A percentile compares a stretch with the other conserved stretches of the same genome.
Conservation (phyloP, 2,888 invertebrate genomes). For the Pristionchus fissidentatus region DNA sequence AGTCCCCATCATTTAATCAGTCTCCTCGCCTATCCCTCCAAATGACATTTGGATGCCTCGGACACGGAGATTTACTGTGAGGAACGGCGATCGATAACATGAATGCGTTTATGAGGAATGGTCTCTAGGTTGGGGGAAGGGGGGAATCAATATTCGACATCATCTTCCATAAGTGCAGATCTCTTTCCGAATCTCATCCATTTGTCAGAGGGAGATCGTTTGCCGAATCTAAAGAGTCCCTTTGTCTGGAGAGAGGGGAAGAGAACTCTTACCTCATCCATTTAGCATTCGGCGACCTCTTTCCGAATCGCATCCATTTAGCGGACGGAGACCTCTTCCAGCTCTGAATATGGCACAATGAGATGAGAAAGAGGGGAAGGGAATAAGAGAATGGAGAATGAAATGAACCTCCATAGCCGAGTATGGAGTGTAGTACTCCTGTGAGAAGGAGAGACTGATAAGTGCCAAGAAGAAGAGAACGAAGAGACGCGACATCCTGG, state of each 20-base stretch:
- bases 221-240: slow-evolving; percentile 62
- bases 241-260: no score
- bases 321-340: slow-evolving; percentile 69
- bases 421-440: neutral
- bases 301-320: no score
- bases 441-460: neutral
- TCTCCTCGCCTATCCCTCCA: no score
- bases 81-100: no score
- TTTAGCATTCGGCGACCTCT: slow-evolving; percentile 70
- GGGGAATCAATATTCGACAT: slow-evolving; percentile 11
- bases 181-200: slow-evolving; percentile 72
- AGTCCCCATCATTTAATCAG: no score
- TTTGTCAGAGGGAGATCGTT: slow-evolving; percentile 68
- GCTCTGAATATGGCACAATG: no score
- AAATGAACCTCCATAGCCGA: no score
- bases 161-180: slow-evolving; percentile 38
- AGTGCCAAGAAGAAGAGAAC: neutral
- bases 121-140: neutral
- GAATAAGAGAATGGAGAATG: no score
- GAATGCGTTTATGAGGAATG: neutral
- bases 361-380: no score
- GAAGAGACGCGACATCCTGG: neutral
- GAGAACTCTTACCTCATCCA: slow-evolving; percentile 72
- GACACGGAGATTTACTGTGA: no score
- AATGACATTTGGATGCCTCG: no score